phyloP scores from a whole-genome alignment of 2,888 invertebrate species.

The Druceiella hillmani region DNA sequence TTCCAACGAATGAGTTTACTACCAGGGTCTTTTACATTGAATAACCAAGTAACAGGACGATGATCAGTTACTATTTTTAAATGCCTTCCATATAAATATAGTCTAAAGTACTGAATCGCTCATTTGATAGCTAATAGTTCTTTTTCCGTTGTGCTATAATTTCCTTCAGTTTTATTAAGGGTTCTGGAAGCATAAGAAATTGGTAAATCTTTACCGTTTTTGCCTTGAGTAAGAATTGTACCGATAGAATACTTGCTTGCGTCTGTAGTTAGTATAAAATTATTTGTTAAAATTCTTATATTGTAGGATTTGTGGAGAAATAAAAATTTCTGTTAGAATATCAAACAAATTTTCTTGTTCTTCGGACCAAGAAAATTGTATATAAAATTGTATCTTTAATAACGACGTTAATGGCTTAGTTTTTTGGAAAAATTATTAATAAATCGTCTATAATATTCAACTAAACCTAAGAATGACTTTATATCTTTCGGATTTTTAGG shows the following conservation, averaged over 20 bases:
- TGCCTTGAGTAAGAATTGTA: constrained; percentile 26
- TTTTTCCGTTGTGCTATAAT: constrained; percentile 21
- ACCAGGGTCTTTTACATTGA: constrained; percentile 25
- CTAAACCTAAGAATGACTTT: no score
- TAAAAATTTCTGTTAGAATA: background rate
- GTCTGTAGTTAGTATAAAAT: constrained; percentile 30
- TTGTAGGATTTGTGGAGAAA: constrained; percentile 20
- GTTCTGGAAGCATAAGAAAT: constrained; percentile 28
- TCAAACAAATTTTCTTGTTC: background rate
- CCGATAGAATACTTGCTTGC: constrained; percentile 27
- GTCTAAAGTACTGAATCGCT: constrained; percentile 26
- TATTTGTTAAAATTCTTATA: constrained; percentile 27
- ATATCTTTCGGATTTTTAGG: no score
- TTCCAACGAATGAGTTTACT: constrained; percentile 26
- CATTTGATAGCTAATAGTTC: constrained; percentile 29
- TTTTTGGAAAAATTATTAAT: constrained; percentile 16
- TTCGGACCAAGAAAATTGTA: background rate
- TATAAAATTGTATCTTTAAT: background rate
- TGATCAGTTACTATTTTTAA: constrained; percentile 29
- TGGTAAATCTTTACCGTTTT: constrained; percentile 26
- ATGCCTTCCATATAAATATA: constrained; percentile 27
- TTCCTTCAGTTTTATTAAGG: constrained; percentile 25
- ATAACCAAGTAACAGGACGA: constrained; percentile 24
- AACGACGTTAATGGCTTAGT: background rate
- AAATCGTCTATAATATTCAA: constrained; percentile 28